Evolutionary conservation across 2,113 vertebrate genomes (phyloP), one percentile per base, ranked within the genome.

Genomic region (Psittacus erithacus): DNA sequence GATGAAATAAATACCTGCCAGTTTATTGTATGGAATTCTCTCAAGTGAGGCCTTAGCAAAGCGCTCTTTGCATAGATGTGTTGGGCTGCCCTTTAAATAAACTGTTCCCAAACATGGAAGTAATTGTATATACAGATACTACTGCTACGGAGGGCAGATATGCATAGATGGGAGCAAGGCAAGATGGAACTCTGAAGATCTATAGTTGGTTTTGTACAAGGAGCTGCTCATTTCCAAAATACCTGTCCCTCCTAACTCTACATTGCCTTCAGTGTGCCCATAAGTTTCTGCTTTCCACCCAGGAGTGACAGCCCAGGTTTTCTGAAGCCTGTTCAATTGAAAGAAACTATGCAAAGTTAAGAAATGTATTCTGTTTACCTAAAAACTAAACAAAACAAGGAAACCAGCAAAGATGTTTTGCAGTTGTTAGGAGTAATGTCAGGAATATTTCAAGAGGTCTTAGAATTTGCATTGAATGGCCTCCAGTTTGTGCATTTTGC

Each of bases 351-450:
- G 47, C 85, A 68, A 82, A 91, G 75, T 88, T 43, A 90, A 90
- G 83, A 85, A 63, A 80, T 85, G 17, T 59, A 19, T 93, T 81
- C 47, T 95, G 77, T 93, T 95, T 89, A 84, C 82, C 92, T 82
- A 29, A 92, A 92, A 94, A 8, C 69, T 86, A 78, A 94, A 2
- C 80, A 89, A 93, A 95, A 75, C 92, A 84, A 79, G 86, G 81
- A 92, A 95, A 87, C 62, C 57, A 83, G 65, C 25, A 93, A 83
- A 83, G 55, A 63, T 93, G 74, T 93, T 95, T 91, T 95, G 70
- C 93, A 92, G 88, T 96, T 95, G 77, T 94, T 96, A 88, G 38
- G 65, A 95, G 55, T 88, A 89, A 78, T 70, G 86, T 90, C 77
- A 88, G 86, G 79, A 96, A 43, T 86, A 93, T 96, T 90, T 88